Conservation (phyloP, 2,113 vertebrate genomes). For the Gila orcuttii region DNA sequence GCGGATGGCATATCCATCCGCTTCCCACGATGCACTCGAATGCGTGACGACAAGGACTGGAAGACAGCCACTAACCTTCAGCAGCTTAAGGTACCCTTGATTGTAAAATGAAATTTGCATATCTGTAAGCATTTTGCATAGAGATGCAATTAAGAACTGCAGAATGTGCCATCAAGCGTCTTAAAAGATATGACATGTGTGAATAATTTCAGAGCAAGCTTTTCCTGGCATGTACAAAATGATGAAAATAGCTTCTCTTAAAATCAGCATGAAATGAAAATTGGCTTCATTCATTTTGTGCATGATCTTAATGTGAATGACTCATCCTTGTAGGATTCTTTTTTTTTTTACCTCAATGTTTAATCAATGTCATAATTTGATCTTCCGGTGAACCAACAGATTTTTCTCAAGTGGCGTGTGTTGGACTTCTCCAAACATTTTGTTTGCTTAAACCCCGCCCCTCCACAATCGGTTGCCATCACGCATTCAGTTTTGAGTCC, state of each 20-base stretch:
- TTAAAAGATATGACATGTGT: not conserved
- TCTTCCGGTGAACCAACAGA: not conserved
- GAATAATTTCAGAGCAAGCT: not conserved
- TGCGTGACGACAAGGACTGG: slow-evolving; percentile 98
- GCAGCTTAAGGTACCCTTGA: slow-evolving; percentile 83
- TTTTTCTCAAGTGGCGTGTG: not conserved
- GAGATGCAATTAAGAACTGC: not conserved
- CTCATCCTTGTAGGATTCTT: not conserved
- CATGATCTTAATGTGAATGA: not conserved
- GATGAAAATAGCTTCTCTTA: not conserved
- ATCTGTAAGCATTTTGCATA: not conserved
- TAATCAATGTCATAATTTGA: not conserved
- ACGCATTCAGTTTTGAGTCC: not conserved
- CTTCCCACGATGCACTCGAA: slow-evolving; percentile 94
- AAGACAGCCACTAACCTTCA: slow-evolving; percentile 88
- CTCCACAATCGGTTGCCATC: not conserved
- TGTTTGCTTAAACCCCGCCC: not conserved
- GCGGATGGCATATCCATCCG: slow-evolving; percentile 98
- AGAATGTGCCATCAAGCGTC: not conserved
- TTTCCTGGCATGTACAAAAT: not conserved
- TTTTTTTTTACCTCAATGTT: not conserved
- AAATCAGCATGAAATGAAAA: not conserved
- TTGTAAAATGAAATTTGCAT: not conserved
- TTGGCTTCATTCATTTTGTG: not conserved
- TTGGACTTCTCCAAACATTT: not conserved